Evolutionary conservation across 2,888 invertebrate species (phyloP).

Genomic region (Clostera curtula): DNA sequence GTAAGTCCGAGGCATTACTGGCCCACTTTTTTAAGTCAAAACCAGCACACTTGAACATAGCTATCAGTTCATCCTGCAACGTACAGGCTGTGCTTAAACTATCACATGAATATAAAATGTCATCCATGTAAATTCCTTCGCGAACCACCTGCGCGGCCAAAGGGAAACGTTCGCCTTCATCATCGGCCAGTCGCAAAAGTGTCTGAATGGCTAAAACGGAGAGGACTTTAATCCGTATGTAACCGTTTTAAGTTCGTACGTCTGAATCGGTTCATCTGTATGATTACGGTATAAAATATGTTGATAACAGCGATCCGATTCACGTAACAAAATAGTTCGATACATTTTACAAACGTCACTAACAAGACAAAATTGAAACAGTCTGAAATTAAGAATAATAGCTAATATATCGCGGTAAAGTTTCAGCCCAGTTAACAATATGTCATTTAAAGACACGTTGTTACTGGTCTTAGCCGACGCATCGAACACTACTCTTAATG

Average conservation of each 20-base stretch:
- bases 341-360: slow-evolving; percentile 18
- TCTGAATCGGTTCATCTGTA: not conserved
- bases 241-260: not conserved
- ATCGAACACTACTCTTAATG: slow-evolving; percentile 6
- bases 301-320: not conserved
- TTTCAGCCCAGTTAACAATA: slow-evolving; percentile 7
- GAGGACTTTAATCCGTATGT: not conserved
- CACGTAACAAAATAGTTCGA: slow-evolving; percentile 5
- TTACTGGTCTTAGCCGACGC: slow-evolving; percentile 3
- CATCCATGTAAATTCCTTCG: slow-evolving; percentile 5
- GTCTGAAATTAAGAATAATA: slow-evolving; percentile 6
- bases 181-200: not conserved
- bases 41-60: not conserved
- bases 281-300: not conserved
- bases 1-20: slow-evolving; percentile 5
- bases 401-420: slow-evolving; percentile 4
- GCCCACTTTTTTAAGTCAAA: slow-evolving; percentile 5
- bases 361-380: slow-evolving; percentile 7
- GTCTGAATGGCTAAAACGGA: not conserved
- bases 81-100: slow-evolving; percentile 4
- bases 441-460: slow-evolving; percentile 5
- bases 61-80: slow-evolving; percentile 4
- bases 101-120: slow-evolving; percentile 6
- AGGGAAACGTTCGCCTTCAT: not conserved
- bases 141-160: not conserved